Evolutionary conservation across 2,797 vertebrate species (phyloP).

Genomic region (Argya squamiceps): DNA sequence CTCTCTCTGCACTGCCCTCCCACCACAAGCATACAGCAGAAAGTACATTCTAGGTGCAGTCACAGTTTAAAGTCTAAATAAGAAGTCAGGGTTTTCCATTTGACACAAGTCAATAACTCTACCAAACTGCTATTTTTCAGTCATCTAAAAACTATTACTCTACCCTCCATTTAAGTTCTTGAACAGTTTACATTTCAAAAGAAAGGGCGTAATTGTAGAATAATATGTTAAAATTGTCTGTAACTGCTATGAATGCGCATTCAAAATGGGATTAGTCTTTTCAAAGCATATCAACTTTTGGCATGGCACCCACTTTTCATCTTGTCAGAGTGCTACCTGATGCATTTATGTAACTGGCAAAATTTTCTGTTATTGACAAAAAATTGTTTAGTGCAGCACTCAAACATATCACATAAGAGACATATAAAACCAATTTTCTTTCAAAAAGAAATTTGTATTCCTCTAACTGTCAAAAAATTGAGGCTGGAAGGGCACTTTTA

Average conservation of each 20-base stretch:
- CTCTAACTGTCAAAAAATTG: background rate
- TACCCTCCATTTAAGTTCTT: background rate
- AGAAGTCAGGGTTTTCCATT: background rate
- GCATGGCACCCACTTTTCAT: background rate
- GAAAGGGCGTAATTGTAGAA: background rate
- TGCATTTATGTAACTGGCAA: background rate
- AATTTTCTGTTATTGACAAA: background rate
- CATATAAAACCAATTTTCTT: conserved; percentile 32
- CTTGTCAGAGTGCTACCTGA: background rate
- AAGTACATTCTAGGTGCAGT: background rate
- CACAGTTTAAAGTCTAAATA: background rate
- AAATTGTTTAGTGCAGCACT: background rate
- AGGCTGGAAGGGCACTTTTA: conserved; percentile 18
- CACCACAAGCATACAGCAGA: background rate
- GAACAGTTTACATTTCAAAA: background rate
- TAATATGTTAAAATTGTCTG: background rate
- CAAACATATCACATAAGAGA: background rate
- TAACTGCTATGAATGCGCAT: background rate
- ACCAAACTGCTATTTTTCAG: background rate
- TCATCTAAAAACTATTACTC: background rate
- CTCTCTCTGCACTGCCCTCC: no score
- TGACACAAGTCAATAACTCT: background rate
- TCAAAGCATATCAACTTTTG: background rate
- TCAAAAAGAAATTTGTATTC: conserved; percentile 6
- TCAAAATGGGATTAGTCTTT: background rate